Conservation (phyloP, 2,797 vertebrate species). For the Sebastes diaconus region DNA sequence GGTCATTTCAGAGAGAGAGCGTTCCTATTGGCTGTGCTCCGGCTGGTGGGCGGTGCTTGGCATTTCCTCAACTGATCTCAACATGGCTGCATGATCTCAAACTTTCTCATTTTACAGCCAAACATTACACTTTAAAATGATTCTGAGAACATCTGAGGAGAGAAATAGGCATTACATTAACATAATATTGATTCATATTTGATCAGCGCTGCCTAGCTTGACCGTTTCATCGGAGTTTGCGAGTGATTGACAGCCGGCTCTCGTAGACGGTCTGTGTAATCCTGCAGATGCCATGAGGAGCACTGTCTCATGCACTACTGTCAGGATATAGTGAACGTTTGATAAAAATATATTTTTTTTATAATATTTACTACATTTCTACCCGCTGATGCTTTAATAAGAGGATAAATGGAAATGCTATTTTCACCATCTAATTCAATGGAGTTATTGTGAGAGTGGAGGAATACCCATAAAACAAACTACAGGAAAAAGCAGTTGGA, state of each 20-base stretch:
- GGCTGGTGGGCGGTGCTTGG: not conserved
- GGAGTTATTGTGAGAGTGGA: not conserved
- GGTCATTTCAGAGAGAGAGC: no score
- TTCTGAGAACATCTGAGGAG: not conserved
- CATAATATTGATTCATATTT: not conserved
- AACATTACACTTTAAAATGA: not conserved
- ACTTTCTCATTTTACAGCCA: not conserved
- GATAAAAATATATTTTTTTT: not conserved
- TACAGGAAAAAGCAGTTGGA: not conserved
- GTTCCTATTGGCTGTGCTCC: no score
- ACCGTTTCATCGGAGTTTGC: not conserved
- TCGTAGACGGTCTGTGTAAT: not conserved
- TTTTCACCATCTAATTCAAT: not conserved
- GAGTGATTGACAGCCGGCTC: not conserved
- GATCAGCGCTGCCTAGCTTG: not conserved
- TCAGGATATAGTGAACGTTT: not conserved
- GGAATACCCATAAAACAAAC: not conserved
- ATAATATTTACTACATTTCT: no score
- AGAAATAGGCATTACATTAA: not conserved
- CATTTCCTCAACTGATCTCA: not conserved
- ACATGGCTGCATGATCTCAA: not conserved
- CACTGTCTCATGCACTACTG: not conserved
- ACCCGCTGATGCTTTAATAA: not conserved
- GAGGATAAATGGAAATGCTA: not conserved
- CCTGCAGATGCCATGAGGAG: not conserved